Percentiles rank a stretch among this genome's conserved stretches.
Conservation (phyloP, 2,113 vertebrate species). For the Silurus asotus region DNA sequence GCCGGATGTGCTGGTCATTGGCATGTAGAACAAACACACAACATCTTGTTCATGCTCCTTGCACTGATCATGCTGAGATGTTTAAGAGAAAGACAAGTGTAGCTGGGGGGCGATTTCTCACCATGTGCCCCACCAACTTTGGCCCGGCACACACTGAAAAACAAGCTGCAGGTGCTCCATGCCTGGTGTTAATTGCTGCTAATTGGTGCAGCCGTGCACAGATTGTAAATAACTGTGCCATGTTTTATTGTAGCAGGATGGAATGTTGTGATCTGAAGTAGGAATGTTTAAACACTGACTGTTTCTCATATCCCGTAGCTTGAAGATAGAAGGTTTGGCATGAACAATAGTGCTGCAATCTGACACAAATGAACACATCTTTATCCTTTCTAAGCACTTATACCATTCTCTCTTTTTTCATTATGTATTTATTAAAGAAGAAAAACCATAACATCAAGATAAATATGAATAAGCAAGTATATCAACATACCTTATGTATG, state of each 20-base stretch:
- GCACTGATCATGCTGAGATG: constrained; percentile 22
- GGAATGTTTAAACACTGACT: background rate
- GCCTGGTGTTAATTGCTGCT: constrained; percentile 78
- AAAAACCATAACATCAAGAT: too few species aligned
- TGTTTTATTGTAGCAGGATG: constrained; percentile 37
- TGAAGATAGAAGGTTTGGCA: background rate
- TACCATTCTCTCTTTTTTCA: background rate
- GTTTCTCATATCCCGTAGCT: background rate
- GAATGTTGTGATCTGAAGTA: constrained; percentile 17
- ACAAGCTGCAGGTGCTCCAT: constrained; percentile 68
- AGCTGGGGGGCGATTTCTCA: constrained; percentile 28
- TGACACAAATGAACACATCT: background rate
- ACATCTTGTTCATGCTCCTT: constrained; percentile 21
- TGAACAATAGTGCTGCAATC: background rate
- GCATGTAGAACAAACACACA: constrained; percentile 35
- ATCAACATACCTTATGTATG: too few species aligned
- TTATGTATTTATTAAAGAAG: too few species aligned
- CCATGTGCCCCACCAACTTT: constrained; percentile 59
- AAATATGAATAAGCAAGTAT: too few species aligned
- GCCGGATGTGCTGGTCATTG: constrained; percentile 26
- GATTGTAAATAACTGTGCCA: constrained; percentile 52
- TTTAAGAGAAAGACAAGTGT: constrained; percentile 14
- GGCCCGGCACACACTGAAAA: constrained; percentile 64
- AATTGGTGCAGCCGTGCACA: constrained; percentile 75
- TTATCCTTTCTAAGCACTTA: background rate